A percentile compares a stretch with the other conserved stretches of the same genome.
Conservation (phyloP, 2,888 invertebrate genomes). For the Melanostoma scalare region DNA sequence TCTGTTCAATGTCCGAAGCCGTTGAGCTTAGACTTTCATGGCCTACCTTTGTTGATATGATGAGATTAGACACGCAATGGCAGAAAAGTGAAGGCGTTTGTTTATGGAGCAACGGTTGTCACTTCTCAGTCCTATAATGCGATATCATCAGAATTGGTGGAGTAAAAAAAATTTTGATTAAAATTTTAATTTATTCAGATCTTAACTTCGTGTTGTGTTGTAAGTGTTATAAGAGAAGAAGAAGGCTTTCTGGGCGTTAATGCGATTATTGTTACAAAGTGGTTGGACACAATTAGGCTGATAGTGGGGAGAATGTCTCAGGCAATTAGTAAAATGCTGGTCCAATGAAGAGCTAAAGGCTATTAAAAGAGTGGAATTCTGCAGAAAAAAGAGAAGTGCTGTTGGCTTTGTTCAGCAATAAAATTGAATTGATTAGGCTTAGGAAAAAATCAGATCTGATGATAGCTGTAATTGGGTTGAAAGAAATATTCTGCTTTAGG, state of each 20-base stretch:
- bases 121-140: background rate
- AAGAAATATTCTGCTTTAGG: too few relatives aligned
- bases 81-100: conserved; percentile 18
- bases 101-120: conserved; percentile 11
- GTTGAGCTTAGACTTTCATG: conserved; percentile 10
- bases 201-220: conserved; percentile 29
- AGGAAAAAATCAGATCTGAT: too few relatives aligned
- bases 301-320: conserved; percentile 3
- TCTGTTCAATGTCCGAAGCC: conserved; percentile 10
- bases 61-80: conserved; percentile 5
- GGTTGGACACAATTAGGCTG: background rate
- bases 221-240: background rate
- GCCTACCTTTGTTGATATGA: conserved; percentile 1
- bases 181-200: conserved; percentile 40
- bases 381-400: too few relatives aligned
- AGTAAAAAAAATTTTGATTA: conserved; percentile 3
- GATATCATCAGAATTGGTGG: background rate
- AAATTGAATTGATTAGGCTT: too few relatives aligned
- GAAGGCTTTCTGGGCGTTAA: conserved; percentile 5
- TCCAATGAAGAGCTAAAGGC: background rate
- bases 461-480: too few relatives aligned
- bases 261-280: conserved; percentile 24
- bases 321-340: conserved; percentile 15
- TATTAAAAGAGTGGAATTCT: conserved; percentile 7
- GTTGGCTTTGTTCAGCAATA: too few relatives aligned